These are phyloP conservation scores for Strigamia crassipes DNA, from an alignment of 2,888 invertebrate species.

Conservation along the genomic window DNA sequence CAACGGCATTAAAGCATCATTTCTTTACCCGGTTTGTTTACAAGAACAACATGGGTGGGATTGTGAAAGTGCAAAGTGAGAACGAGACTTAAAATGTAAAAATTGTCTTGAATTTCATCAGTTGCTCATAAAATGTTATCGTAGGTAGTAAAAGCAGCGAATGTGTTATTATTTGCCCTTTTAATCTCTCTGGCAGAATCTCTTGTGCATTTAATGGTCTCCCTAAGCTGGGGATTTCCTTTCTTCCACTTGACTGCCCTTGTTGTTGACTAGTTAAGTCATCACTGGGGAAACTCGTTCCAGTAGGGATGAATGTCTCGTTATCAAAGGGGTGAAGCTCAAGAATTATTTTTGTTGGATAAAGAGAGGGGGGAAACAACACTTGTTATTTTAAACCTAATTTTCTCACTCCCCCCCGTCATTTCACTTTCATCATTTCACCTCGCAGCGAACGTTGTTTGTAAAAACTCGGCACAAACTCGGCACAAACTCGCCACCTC, in stretches of 20 bases:
- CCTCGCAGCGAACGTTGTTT: no score
- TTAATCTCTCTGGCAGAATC: conserved; percentile 19
- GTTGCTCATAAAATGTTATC: background rate
- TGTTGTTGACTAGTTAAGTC: conserved; percentile 34
- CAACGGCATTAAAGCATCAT: no score
- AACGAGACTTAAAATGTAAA: no score
- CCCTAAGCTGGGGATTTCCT: conserved; percentile 37
- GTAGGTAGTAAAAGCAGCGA: background rate
- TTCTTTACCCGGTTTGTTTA: no score
- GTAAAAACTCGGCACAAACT: no score
- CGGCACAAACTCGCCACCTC: no score
- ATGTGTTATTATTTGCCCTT: conserved; percentile 20
- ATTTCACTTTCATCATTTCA: background rate
- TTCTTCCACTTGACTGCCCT: conserved; percentile 32
- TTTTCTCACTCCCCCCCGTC: background rate
- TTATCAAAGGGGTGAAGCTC: conserved; percentile 33
- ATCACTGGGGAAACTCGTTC: conserved; percentile 10
- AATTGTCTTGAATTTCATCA: background rate
- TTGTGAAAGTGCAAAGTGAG: no score
- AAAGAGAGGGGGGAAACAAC: background rate
- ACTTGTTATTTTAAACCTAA: background rate
- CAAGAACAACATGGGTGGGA: no score
- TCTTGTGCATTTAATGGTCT: conserved; percentile 18
- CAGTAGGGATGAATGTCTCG: background rate
- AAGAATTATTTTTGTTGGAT: background rate